These are phyloP conservation scores for Pangasianodon gigas DNA, from an alignment of 2,113 vertebrate species.

Conservation along the genomic window DNA sequence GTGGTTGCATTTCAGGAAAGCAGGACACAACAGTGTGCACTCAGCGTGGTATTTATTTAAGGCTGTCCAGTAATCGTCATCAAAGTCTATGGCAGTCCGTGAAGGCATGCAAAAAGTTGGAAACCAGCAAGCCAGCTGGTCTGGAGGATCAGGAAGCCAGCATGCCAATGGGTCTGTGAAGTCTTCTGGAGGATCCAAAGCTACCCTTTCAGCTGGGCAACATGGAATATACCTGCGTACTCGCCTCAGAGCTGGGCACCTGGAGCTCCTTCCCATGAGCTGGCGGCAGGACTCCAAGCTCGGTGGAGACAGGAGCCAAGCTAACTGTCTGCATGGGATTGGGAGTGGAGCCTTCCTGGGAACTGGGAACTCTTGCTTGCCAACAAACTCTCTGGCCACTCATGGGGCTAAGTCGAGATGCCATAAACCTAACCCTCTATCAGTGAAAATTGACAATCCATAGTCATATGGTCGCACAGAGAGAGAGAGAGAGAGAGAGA, in stretches of 20 bases:
- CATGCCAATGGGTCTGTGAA: neutral
- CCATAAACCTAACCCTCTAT: too few relatives aligned
- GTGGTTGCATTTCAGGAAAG: neutral
- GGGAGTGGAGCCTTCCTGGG: neutral
- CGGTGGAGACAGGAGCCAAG: neutral
- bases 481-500: neutral
- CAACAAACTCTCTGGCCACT: too few relatives aligned
- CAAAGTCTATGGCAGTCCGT: neutral
- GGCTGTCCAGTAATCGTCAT: neutral
- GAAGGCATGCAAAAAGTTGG: neutral
- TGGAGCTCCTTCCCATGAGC: neutral
- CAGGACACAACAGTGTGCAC: neutral
- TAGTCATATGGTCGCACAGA: too few relatives aligned
- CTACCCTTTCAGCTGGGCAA: neutral
- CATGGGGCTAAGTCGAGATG: too few relatives aligned
- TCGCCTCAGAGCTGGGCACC: neutral
- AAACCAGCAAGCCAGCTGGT: neutral
- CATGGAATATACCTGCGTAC: neutral
- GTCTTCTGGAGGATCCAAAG: neutral
- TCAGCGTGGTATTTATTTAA: neutral
- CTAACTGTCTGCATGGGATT: neutral
- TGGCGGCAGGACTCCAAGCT: neutral
- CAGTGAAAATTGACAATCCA: too few relatives aligned
- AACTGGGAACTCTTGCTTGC: neutral
- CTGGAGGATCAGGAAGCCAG: neutral